These are phyloP conservation scores for Spondyliosoma cantharus DNA, from an alignment of 2,797 vertebrate species.

Conservation along the genomic window DNA sequence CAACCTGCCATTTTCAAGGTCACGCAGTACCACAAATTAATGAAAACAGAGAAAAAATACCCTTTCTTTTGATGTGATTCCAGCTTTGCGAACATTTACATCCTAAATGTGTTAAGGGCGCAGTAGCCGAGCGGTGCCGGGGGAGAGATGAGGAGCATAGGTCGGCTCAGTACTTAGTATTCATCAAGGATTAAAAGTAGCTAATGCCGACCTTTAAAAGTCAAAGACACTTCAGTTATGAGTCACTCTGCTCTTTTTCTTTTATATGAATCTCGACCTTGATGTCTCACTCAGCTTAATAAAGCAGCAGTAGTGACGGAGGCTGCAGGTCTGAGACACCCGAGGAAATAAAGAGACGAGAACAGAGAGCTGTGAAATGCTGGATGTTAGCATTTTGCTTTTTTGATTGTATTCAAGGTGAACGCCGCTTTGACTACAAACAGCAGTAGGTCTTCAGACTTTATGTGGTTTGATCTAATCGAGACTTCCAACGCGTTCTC, in stretches of 20 bases:
- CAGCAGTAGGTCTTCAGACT: neutral
- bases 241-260: constrained; percentile 41
- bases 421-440: neutral
- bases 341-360: neutral
- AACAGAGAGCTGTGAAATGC: constrained; percentile 9
- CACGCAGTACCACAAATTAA: constrained; percentile 3
- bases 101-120: neutral
- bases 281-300: constrained; percentile 32
- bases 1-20: constrained; percentile 63
- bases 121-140: neutral
- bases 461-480: neutral
- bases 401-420: neutral
- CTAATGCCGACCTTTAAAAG: constrained; percentile 71
- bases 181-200: constrained; percentile 50
- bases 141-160: constrained; percentile 1
- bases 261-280: constrained; percentile 7
- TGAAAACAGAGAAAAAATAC: constrained; percentile 1
- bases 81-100: constrained; percentile 9
- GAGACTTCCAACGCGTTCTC: no score
- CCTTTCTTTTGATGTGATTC: neutral
- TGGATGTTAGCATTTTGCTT: constrained; percentile 4
- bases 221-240: constrained; percentile 51
- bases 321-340: constrained; percentile 22
- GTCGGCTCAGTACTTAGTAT: constrained; percentile 44
- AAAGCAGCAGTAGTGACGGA: constrained; percentile 11